Percentiles rank a stretch among this genome's conserved stretches.
These are phyloP conservation scores for Philopotamus ludificatus DNA, from an alignment of 1,140 invertebrate genomes.

Conservation along the genomic window DNA sequence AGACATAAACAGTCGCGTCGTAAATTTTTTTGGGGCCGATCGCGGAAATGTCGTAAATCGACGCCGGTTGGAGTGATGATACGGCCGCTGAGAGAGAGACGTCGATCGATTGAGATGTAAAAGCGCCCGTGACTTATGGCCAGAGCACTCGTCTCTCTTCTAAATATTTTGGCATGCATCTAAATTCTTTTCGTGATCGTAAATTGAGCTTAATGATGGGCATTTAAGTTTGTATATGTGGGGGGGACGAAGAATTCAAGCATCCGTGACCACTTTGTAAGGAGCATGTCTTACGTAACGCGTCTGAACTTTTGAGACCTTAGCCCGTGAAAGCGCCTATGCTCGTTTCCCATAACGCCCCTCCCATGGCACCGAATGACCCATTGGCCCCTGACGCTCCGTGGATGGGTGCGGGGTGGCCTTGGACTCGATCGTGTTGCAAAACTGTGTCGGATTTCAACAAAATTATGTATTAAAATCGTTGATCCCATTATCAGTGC, in stretches of 20 bases:
- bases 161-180: no score
- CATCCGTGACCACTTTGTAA: conserved; percentile 46
- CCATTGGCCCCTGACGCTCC: conserved; percentile 1
- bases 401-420: neutral
- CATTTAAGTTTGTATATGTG: conserved; percentile 31
- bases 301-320: conserved; percentile 33
- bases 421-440: no score
- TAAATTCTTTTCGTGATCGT: neutral
- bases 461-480: no score
- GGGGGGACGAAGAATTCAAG: conserved; percentile 42
- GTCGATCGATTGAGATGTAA: neutral
- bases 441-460: no score
- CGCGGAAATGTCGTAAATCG: neutral
- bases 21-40: conserved; percentile 12
- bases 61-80: no score
- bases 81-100: conserved; percentile 10
- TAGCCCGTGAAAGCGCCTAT: conserved; percentile 43
- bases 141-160: no score
- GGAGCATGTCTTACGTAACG: conserved; percentile 49
- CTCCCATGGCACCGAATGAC: conserved; percentile 53
- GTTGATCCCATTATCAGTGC: no score
- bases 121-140: no score
- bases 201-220: neutral
- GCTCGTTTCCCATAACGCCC: conserved; percentile 59
- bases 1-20: conserved; percentile 24